Evolutionary conservation across 2,888 invertebrate genomes (phyloP).

Genomic region (Griposia aprilina): DNA sequence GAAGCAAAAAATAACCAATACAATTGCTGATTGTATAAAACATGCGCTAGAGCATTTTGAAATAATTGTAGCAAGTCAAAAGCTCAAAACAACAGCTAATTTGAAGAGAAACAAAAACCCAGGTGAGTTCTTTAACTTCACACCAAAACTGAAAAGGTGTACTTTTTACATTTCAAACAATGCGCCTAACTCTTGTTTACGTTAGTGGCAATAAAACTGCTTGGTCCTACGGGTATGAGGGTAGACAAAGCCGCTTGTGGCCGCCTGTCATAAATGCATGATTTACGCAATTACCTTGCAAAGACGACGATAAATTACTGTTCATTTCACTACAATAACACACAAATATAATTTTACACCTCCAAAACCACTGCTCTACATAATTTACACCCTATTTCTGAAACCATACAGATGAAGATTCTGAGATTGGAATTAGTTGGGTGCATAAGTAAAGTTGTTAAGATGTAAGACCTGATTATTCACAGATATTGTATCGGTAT

Average conservation of each 20-base stretch:
- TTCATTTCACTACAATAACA: conserved; percentile 83
- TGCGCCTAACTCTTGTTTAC: conserved; percentile 80
- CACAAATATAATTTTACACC: conserved; percentile 67
- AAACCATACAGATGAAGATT: conserved; percentile 31
- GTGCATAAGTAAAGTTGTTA: conserved; percentile 65
- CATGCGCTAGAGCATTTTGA: background rate
- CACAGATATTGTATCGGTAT: conserved; percentile 86
- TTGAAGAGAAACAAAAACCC: conserved; percentile 53
- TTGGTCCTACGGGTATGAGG: conserved; percentile 71
- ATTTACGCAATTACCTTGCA: conserved; percentile 89
- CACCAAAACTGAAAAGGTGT: conserved; percentile 56
- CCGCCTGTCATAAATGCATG: conserved; percentile 89
- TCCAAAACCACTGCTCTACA: conserved; percentile 14
- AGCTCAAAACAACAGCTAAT: conserved; percentile 11
- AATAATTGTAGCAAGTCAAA: background rate
- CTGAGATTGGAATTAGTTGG: conserved; percentile 20
- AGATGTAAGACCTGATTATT: conserved; percentile 83
- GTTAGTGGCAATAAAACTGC: conserved; percentile 79
- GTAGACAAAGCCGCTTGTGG: conserved; percentile 84
- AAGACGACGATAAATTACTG: conserved; percentile 89
- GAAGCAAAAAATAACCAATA: background rate
- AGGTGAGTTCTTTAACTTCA: conserved; percentile 58
- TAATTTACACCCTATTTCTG: conserved; percentile 71
- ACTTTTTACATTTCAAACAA: conserved; percentile 70
- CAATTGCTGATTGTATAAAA: background rate